Base-by-base conservation (phyloP, 2,797 vertebrate genomes). In the Sandelia bainsii region DNA sequence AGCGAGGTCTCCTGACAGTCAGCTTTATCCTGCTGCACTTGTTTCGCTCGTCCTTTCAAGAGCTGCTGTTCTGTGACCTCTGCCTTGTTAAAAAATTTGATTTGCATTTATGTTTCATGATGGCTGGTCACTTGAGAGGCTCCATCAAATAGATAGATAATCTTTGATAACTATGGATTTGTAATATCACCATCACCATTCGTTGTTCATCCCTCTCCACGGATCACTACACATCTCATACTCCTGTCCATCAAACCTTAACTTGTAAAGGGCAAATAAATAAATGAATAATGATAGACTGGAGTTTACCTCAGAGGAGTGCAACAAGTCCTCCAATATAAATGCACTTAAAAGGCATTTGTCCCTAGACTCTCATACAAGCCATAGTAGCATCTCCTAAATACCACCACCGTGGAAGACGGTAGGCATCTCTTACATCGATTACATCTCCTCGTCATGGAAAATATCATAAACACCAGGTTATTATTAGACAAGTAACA, bases 21-120 rank as follows among this genome's bases (percentile, higher is more conserved):
- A 19, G 37, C 56, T 80, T 80, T 37, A 46, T 72, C 62, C 67
- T 59, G 65, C 71, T 29, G n/a, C 53, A 22, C 57, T 71, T 37
- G 48, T 75, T 76, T 54, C 25, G 12, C 37, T 66, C 0, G 4
- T 48, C 63, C 61, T 78, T 74, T 60, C 53, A 67, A 51, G 62
- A 52, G 50, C 52, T 72, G 9, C 65, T 67, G 6, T 16, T 60
- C 45, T 60, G 60, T 72, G 58, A 82, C 81, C 77, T 61, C 56
- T 62, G 29, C 42, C 72, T 59, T 52, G 70, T 62, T 72, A 12
- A 65, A 62, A 64, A 57, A 59, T 34, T 40, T 34, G 53, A 65
- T 79, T 66, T 56, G 12, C 50, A 61, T 78, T 62, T 1, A 69
- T 75, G 23, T 72, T 80, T 75, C 17, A 63, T 75, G 49, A 77